Percentiles rank a stretch among this genome's conserved stretches.
phyloP scores from a whole-genome alignment of 2,888 invertebrate genomes.

The Cephonodes hylas region DNA sequence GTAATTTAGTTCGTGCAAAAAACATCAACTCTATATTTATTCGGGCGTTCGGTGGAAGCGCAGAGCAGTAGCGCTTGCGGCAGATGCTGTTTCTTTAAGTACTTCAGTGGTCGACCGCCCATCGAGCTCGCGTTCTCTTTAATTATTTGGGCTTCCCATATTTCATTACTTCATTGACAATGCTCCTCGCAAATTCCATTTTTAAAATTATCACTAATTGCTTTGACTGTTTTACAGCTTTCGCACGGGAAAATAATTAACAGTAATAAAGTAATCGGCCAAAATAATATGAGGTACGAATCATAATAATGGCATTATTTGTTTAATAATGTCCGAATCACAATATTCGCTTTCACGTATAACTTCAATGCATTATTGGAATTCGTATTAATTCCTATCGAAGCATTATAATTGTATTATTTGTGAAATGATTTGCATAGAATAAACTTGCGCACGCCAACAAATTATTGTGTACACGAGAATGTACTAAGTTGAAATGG shows the following conservation, averaged over 20 bases:
- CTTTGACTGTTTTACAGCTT: neutral
- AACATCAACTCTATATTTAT: conserved; percentile 34
- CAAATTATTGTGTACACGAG: no score
- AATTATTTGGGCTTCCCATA: conserved; percentile 54
- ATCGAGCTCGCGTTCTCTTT: conserved; percentile 42
- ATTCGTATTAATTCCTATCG: neutral
- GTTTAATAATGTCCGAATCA: neutral
- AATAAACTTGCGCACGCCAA: neutral
- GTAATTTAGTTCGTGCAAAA: neutral
- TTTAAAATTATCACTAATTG: neutral
- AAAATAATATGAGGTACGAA: neutral
- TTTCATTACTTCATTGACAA: conserved; percentile 46
- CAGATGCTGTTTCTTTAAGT: conserved; percentile 63
- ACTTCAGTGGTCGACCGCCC: conserved; percentile 49
- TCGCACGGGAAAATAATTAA: neutral
- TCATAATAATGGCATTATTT: neutral
- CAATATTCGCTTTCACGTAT: neutral
- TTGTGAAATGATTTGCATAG: neutral
- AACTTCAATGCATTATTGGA: neutral
- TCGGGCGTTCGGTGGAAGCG: conserved; percentile 30
- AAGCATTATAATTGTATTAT: neutral
- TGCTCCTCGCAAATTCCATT: conserved; percentile 23
- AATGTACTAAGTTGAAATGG: no score
- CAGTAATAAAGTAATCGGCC: neutral
- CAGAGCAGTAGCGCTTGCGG: conserved; percentile 37